These are phyloP conservation scores for Bufo bufo DNA, from an alignment of 2,113 vertebrate genomes.

Conservation along the genomic window DNA sequence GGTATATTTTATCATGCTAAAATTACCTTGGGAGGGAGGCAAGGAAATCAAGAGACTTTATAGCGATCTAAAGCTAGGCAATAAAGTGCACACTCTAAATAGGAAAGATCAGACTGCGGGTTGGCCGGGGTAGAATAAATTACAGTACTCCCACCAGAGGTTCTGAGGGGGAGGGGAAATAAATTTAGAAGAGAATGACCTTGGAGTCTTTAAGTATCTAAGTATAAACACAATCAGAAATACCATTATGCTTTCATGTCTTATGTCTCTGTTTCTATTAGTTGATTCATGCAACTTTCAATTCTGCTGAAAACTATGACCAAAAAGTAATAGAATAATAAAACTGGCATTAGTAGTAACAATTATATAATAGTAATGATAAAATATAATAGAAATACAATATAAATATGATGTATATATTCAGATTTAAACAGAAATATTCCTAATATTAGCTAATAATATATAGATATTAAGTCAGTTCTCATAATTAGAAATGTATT, in stretches of 20 bases:
- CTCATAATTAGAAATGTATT: too few species aligned
- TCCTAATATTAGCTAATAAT: too few species aligned
- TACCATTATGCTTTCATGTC: neutral
- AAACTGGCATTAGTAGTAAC: neutral
- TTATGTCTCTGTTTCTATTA: neutral
- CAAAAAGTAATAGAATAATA: neutral
- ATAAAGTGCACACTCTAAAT: slow-evolving; percentile 46
- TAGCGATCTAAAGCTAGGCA: slow-evolving; percentile 25
- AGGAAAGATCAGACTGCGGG: slow-evolving; percentile 32
- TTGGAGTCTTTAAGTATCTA: slow-evolving; percentile 41
- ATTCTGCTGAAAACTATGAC: neutral
- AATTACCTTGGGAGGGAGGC: slow-evolving; percentile 45
- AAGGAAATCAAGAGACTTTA: slow-evolving; percentile 49
- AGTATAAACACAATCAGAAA: slow-evolving; percentile 36
- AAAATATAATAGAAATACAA: neutral
- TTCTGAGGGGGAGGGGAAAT: slow-evolving; percentile 14
- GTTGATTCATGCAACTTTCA: neutral
- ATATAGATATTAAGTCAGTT: too few species aligned
- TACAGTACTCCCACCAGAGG: slow-evolving; percentile 33
- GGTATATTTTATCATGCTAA: slow-evolving; percentile 55
- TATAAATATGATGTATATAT: too few species aligned
- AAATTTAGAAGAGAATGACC: slow-evolving; percentile 42
- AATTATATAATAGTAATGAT: neutral
- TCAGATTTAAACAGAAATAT: too few species aligned
- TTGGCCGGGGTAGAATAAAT: slow-evolving; percentile 41